Percentiles rank a stretch among this genome's conserved stretches.
Evolutionary conservation across 1,140 invertebrate genomes (phyloP).

Genomic region (Pararge aegeria): DNA sequence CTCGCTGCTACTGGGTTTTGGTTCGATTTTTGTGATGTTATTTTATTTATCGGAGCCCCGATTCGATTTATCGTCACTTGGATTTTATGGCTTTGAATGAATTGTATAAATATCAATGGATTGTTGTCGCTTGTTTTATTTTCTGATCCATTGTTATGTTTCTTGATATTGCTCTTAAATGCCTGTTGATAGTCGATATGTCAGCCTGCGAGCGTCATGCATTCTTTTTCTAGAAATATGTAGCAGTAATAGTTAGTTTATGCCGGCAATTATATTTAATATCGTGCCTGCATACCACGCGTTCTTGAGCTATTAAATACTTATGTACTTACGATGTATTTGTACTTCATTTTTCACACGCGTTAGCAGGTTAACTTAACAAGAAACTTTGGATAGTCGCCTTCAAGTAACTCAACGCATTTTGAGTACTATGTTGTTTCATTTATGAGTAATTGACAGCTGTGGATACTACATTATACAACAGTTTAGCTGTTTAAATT

Average conservation of each 20-base stretch:
- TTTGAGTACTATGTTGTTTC: too few relatives aligned
- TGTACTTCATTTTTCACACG: background rate
- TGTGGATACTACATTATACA: too few relatives aligned
- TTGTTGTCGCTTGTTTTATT: conserved; percentile 1
- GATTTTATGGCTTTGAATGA: conserved; percentile 43
- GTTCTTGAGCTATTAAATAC: background rate
- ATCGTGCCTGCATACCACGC: background rate
- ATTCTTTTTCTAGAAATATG: conserved; percentile 3
- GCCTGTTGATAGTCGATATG: background rate
- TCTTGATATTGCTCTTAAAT: conserved; percentile 13
- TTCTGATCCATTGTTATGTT: conserved; percentile 21
- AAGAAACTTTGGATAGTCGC: too few relatives aligned
- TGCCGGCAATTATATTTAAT: conserved; percentile 11
- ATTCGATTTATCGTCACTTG: conserved; percentile 48
- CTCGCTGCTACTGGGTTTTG: conserved; percentile 64
- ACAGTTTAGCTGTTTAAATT: too few relatives aligned
- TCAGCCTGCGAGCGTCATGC: background rate
- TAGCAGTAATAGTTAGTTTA: background rate
- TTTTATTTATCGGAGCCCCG: conserved; percentile 44
- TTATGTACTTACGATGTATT: background rate
- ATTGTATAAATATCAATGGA: conserved; percentile 44
- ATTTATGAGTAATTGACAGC: too few relatives aligned
- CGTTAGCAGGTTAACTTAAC: too few relatives aligned
- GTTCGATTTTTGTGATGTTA: conserved; percentile 45
- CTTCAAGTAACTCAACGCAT: too few relatives aligned